Evolutionary conservation across 1,140 invertebrate species (phyloP).

Genomic region (Danaus plexippus): DNA sequence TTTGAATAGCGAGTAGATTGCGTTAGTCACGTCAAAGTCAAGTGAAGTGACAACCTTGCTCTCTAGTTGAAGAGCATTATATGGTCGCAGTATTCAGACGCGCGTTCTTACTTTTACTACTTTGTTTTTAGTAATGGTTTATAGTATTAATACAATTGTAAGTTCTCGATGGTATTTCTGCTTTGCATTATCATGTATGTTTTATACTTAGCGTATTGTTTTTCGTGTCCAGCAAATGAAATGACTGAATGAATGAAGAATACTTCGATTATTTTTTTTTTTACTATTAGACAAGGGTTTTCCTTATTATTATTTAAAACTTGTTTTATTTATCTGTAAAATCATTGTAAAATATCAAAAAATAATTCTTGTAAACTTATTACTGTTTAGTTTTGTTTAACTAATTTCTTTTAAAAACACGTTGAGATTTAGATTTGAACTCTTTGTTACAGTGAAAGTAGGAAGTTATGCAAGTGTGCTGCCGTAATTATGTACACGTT

Average conservation of each 20-base stretch:
- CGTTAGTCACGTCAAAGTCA: too few relatives aligned
- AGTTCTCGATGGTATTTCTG: slow-evolving; percentile 7
- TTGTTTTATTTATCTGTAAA: too few relatives aligned
- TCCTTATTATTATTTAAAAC: too few relatives aligned
- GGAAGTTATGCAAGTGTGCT: slow-evolving; percentile 40
- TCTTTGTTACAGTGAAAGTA: slow-evolving; percentile 45
- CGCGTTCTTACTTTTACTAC: slow-evolving; percentile 15
- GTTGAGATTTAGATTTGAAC: slow-evolving; percentile 8
- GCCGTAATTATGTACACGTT: slow-evolving; percentile 28
- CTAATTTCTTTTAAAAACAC: not conserved
- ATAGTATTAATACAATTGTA: slow-evolving; percentile 27
- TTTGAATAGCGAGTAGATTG: too few relatives aligned
- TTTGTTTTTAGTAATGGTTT: slow-evolving; percentile 21
- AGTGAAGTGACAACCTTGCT: too few relatives aligned
- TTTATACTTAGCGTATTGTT: too few relatives aligned
- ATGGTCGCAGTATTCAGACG: too few relatives aligned
- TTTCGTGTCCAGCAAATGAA: not conserved
- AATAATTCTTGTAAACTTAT: too few relatives aligned
- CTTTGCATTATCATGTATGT: too few relatives aligned
- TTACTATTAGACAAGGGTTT: too few relatives aligned
- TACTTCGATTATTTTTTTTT: not conserved
- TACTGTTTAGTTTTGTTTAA: not conserved
- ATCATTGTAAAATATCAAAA: too few relatives aligned
- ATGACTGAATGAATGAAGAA: not conserved
- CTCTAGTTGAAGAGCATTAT: too few relatives aligned